Percentiles rank a stretch among this genome's conserved stretches.
Evolutionary conservation across 2,797 vertebrate genomes (phyloP).

Genomic region (Hemibagrus guttatus): DNA sequence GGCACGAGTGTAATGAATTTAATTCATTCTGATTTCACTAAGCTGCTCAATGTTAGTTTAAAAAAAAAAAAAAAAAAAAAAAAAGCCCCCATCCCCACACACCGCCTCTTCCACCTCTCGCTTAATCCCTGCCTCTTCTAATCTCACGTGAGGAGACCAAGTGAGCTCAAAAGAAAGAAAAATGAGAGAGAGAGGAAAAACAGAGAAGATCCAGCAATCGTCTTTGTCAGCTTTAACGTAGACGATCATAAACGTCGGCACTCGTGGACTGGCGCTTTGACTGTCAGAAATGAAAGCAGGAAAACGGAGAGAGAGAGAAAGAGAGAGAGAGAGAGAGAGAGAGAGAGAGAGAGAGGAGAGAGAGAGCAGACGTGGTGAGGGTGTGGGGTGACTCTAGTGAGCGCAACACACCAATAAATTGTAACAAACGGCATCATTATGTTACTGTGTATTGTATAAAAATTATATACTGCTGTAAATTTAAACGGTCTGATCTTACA

Average conservation of each 20-base stretch:
- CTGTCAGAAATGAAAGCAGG: slow-evolving; percentile 50
- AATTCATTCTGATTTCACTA: slow-evolving; percentile 65
- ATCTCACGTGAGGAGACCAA: slow-evolving; percentile 61
- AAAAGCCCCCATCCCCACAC: slow-evolving; percentile 6
- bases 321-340: slow-evolving; percentile 34
- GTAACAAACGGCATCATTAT: slow-evolving; percentile 33
- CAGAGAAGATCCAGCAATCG: slow-evolving; percentile 33
- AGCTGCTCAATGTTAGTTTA: slow-evolving; percentile 66
- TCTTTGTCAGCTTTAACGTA: slow-evolving; percentile 48
- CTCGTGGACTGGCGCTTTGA: slow-evolving; percentile 40
- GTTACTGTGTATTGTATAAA: slow-evolving; percentile 25
- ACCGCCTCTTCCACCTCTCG: slow-evolving; percentile 38
- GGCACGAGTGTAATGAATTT: slow-evolving; percentile 63
- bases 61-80: slow-evolving; percentile 51
- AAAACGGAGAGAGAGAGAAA: slow-evolving; percentile 36
- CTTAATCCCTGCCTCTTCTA: slow-evolving; percentile 66
- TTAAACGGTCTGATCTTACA: slow-evolving; percentile 23
- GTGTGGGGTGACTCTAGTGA: slow-evolving; percentile 4
- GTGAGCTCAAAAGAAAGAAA: not conserved
- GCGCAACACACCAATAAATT: slow-evolving; percentile 10
- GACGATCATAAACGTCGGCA: slow-evolving; percentile 56
- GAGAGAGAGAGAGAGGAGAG: slow-evolving; percentile 32
- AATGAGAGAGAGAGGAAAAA: not conserved
- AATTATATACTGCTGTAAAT: slow-evolving; percentile 22
- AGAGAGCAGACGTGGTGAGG: slow-evolving; percentile 10